phyloP scores from a whole-genome alignment of 2,888 invertebrate species.

The Pristionchus maxplancki region DNA sequence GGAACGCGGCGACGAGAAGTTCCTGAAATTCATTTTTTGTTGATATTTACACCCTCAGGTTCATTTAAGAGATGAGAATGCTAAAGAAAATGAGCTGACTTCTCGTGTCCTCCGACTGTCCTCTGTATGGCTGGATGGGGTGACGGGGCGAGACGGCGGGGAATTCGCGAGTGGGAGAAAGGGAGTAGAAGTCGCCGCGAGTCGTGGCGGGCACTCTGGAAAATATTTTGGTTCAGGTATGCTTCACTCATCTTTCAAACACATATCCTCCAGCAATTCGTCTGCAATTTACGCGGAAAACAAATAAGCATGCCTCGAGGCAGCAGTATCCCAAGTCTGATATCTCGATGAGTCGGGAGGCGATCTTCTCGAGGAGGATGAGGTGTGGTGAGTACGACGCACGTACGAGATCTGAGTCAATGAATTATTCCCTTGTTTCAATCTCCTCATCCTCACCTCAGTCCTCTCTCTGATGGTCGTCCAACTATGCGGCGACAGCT shows the following conservation, averaged over 20 bases:
- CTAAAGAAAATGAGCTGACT: not conserved
- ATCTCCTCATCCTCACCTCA: conserved; percentile 1
- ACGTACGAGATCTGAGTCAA: conserved; percentile 44
- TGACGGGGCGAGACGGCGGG: conserved; percentile 24
- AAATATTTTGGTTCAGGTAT: not conserved
- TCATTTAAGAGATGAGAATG: not conserved
- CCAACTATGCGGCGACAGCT: conserved; percentile 50
- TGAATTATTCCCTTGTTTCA: not conserved
- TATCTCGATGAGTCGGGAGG: not conserved
- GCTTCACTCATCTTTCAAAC: not conserved
- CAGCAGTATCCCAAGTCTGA: conserved; percentile 15
- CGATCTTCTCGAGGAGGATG: not conserved
- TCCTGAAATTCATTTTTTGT: not conserved
- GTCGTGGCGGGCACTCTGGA: conserved; percentile 4
- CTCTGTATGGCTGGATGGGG: conserved; percentile 36
- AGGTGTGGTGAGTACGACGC: conserved; percentile 30
- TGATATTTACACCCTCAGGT: not conserved
- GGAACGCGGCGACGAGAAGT: conserved; percentile 10
- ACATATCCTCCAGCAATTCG: not conserved
- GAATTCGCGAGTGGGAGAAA: conserved; percentile 51
- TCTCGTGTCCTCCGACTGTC: conserved; percentile 28
- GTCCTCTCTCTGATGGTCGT: conserved; percentile 51
- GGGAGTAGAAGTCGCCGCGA: conserved; percentile 43
- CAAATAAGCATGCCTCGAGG: no score
- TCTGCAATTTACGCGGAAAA: no score